Evolutionary conservation across 2,888 invertebrate species (phyloP).

Genomic region (Chrysolina oricalcia): DNA sequence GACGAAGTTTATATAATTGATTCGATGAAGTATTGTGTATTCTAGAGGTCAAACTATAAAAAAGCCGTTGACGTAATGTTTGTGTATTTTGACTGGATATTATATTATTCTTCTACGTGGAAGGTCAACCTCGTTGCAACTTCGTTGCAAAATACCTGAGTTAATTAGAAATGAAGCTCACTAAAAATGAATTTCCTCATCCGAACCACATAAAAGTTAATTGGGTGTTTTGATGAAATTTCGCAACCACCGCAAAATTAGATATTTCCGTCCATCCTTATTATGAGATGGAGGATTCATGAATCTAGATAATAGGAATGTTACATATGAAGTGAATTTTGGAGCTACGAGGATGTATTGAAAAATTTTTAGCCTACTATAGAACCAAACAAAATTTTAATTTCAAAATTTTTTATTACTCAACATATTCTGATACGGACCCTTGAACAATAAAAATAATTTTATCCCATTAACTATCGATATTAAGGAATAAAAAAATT

Average conservation of each 20-base stretch:
- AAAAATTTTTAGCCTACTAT: no score
- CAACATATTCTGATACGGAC: no score
- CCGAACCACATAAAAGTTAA: background rate
- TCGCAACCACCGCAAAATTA: background rate
- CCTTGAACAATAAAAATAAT: no score
- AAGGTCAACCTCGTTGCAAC: background rate
- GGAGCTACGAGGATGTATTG: no score
- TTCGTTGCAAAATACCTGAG: background rate
- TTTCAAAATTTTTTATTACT: no score
- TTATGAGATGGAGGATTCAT: background rate
- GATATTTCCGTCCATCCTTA: background rate
- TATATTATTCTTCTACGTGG: conserved; percentile 2
- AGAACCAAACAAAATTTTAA: no score
- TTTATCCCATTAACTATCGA: no score
- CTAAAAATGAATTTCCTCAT: background rate
- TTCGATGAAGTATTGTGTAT: background rate
- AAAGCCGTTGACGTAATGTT: conserved; percentile 3
- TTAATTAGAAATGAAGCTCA: background rate
- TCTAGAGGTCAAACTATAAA: conserved; percentile 7
- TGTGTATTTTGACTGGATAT: background rate
- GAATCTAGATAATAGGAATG: background rate
- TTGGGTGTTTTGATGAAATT: background rate
- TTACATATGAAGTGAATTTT: no score
- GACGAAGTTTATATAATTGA: conserved; percentile 21
- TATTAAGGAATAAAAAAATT: no score